phyloP scores from a whole-genome alignment of 1,140 invertebrate genomes.

The Episyrphus balteatus region DNA sequence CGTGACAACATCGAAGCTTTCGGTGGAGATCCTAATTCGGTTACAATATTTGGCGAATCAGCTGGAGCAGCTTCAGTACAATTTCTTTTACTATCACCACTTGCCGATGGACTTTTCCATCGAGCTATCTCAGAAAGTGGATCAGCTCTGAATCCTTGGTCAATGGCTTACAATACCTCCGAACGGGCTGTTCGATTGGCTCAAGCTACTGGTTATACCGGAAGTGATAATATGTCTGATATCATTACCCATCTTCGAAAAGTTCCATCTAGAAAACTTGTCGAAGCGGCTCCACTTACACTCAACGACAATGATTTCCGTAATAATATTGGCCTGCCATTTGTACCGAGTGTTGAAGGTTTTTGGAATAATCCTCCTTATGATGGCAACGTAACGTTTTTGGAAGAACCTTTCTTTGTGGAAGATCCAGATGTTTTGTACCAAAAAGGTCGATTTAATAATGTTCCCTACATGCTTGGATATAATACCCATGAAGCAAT shows the following conservation, averaged over 20 bases:
- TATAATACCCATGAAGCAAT: constrained; percentile 46
- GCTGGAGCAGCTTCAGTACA: constrained; percentile 41
- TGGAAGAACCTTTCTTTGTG: constrained; percentile 43
- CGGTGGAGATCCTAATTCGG: constrained; percentile 45
- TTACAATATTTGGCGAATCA: constrained; percentile 48
- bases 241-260: constrained; percentile 21
- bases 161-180: constrained; percentile 17
- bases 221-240: constrained; percentile 19
- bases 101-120: constrained; percentile 46
- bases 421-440: constrained; percentile 41
- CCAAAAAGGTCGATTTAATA: constrained; percentile 38
- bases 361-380: constrained; percentile 22
- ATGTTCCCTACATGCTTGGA: constrained; percentile 44
- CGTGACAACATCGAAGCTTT: constrained; percentile 46
- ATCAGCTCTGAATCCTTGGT: constrained; percentile 40
- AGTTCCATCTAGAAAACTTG: constrained; percentile 31
- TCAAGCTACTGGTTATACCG: constrained; percentile 25
- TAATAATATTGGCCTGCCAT: constrained; percentile 42
- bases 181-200: constrained; percentile 18
- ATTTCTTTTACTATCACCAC: constrained; percentile 41
- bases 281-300: constrained; percentile 38
- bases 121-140: constrained; percentile 56
- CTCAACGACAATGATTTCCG: constrained; percentile 39
- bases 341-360: constrained; percentile 38
- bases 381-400: constrained; percentile 10